Evolutionary conservation across 2,113 vertebrate species (phyloP), one percentile per base, ranked within the genome.

Genomic region (Ellobius talpinus): DNA sequence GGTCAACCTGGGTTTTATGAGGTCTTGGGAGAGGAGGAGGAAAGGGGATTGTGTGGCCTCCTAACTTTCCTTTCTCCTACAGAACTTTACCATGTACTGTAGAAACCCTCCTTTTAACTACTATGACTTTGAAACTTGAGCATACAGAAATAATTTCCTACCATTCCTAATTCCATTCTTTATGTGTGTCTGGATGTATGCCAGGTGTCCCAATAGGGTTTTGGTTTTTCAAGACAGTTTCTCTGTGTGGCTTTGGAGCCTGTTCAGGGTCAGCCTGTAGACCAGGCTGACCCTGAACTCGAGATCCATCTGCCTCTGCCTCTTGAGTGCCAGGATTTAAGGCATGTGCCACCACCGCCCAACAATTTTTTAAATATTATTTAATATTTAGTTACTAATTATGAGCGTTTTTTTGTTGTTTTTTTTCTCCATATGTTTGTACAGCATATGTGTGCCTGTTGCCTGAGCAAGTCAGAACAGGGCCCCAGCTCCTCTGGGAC

Each of bases 41-140:
- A 7, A 42, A 45, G 26, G 3, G 82, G 70, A 33, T 0, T 90
- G 3, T 55, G 42, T n/a, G 90, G 3, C 33, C 42, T 82, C 87
- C 10, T 19, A 39, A 79, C 78, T 50, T 89, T 19, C 24, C 13
- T 91, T 50, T 96, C 87, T 94, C 77, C 77, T 93, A 78, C 66
- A 26, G 52, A 93, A 36, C 63, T 87, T 93, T 47, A 61, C 52
- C 66, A 94, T 5, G 55, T 77, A 45, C 1, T 72, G 6, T 47
- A 90, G 39, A 94, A 97, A 87, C n/a, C 9, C 66, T 85, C 29
- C 65, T 87, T 94, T 91, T 77, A 91, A 82, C 45, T 84, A 78
- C 26, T 70, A 33, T 55, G 73, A 91, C n/a, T 82, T 93, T 66
- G 52, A 93, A 95, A 88, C 17, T 79, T 90, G 21, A 93, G 21